A percentile compares a stretch with the other conserved stretches of the same genome.
Conservation (phyloP, 2,888 invertebrate genomes). For the Mantis religiosa region DNA sequence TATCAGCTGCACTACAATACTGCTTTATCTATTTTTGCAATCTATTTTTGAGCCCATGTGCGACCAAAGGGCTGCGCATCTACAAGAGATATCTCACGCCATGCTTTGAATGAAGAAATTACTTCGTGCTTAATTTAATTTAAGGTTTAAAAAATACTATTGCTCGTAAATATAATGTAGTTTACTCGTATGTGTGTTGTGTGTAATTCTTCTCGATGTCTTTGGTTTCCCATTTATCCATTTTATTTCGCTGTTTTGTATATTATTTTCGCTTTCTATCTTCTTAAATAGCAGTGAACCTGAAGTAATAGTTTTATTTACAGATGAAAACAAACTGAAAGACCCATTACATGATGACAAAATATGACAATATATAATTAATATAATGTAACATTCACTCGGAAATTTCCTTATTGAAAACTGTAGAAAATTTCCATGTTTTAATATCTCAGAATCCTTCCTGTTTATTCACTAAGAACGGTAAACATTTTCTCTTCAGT, state of each 20-base stretch:
- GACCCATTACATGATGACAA: no score
- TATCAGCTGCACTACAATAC: background rate
- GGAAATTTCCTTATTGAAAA: no score
- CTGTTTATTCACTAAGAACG: no score
- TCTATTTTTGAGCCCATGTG: background rate
- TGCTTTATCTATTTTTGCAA: background rate
- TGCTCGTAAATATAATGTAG: background rate
- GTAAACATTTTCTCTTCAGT: no score
- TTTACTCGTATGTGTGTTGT: background rate
- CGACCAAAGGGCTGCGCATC: background rate
- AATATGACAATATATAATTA: no score
- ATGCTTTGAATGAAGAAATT: background rate
- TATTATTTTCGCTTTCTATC: background rate
- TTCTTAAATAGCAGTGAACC: background rate
- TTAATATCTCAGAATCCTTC: no score
- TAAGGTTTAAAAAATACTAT: background rate
- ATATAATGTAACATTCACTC: no score
- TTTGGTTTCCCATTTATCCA: background rate
- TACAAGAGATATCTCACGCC: no score
- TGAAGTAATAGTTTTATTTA: no score
- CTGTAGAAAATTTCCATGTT: no score
- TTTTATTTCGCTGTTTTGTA: background rate
- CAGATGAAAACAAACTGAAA: no score
- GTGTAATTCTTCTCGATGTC: background rate
- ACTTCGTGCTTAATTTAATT: background rate